Evolutionary conservation across 2,113 vertebrate genomes (phyloP), one percentile per base, ranked within the genome.

Genomic region (Dasypus novemcinctus): DNA sequence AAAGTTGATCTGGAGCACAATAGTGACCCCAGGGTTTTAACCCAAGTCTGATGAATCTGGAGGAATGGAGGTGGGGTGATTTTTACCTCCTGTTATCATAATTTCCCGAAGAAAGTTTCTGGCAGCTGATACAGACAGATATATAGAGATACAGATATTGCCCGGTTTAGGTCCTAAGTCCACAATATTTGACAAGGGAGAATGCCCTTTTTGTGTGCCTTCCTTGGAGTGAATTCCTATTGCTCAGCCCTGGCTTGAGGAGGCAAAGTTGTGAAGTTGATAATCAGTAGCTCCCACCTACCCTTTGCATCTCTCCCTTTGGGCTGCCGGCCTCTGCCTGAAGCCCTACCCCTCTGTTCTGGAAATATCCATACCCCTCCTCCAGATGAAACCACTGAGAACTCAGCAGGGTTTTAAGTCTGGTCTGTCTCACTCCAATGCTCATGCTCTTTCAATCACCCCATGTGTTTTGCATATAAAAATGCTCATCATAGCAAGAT

Each of bases 391-490:
- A 25, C 41, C 29, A 68, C 41, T 15, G 69, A 82, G 63, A 36
- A 80, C 17, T 33, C 41, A 63, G 25, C 25, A 4, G 75, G 54
- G 31, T 83, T 75, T 92, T 89, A 89, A 72, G 81, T 68, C 61
- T 82, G 9, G 57, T 94, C 74, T 52, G 11, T 84, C 59, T 94
- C 92, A 92, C 81, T 90, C 46, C 38, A 68, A 78, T 78, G 52
- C 49, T 80, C 2, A 1, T 5, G 38, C 57, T 95, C 82, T 94
- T 93, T 83, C 86, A 72, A 43, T 95, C 82, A 96, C 63, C 82
- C 78, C 81, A 33, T 91, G 83, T 59, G 38, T 63, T 74, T 91
- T 90, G 71, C 87, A 74, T 93, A 96, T 94, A 94, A 95, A 97
- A 95, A 80, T 49, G 52, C 79, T 96, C 79, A 96, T 96, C 91